Percentiles rank a stretch among this genome's conserved stretches.
These are phyloP conservation scores for Axinella damicornis DNA, from an alignment of 37 sponge, comb jelly and placozoan species.

Conservation along the genomic window DNA sequence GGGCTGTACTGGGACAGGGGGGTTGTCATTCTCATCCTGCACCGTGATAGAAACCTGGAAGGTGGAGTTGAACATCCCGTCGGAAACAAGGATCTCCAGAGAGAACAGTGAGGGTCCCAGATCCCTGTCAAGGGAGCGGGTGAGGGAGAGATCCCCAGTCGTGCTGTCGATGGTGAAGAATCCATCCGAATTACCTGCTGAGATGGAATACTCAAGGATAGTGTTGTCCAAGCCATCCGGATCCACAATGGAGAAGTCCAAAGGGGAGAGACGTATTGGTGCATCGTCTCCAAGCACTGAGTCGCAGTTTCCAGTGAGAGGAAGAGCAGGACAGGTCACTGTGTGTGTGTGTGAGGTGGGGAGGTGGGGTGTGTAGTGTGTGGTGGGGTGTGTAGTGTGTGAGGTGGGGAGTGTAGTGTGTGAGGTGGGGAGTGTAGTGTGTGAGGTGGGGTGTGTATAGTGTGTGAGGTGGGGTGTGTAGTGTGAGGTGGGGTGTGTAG, in stretches of 20 bases:
- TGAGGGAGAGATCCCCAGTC: slow-evolving; percentile 53
- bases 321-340: slow-evolving; percentile 24
- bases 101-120: slow-evolving; percentile 16
- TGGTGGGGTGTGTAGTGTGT: no score
- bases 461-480: no score
- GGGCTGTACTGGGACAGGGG: slow-evolving; percentile 38
- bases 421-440: no score
- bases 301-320: slow-evolving; percentile 49
- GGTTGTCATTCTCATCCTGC: slow-evolving; percentile 63
- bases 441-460: no score
- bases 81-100: slow-evolving; percentile 45
- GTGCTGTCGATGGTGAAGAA: slow-evolving; percentile 35
- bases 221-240: slow-evolving; percentile 61
- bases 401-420: no score
- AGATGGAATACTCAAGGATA: slow-evolving; percentile 24
- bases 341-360: neutral
- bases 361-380: neutral
- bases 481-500: no score
- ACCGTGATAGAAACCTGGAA: slow-evolving; percentile 41
- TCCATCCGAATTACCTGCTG: slow-evolving; percentile 31
- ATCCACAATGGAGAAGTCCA: slow-evolving; percentile 54
- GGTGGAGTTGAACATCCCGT: slow-evolving; percentile 32
- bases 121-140: slow-evolving; percentile 51
- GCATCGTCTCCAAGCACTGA: slow-evolving; percentile 39
- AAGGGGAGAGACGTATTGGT: slow-evolving; percentile 28